A percentile compares a stretch with the other conserved stretches of the same genome.
Evolutionary conservation across 2,113 vertebrate genomes (phyloP).

Genomic region (Promerops cafer): DNA sequence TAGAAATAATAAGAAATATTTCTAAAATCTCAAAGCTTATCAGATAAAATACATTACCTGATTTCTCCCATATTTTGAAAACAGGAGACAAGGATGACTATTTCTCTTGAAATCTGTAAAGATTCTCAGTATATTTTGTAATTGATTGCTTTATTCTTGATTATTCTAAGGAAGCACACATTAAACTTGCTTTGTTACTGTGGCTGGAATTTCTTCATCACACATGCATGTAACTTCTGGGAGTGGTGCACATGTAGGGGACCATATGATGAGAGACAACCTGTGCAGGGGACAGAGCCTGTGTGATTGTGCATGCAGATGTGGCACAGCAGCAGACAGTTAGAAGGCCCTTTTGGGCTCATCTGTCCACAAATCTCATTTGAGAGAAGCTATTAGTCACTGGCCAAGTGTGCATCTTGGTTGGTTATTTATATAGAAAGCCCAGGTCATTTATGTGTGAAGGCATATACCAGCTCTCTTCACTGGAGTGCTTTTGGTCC

Average conservation of each 20-base stretch:
- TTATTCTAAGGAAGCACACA: background rate
- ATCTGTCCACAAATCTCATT: background rate
- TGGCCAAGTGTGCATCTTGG: background rate
- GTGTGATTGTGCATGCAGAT: background rate
- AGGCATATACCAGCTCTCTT: background rate
- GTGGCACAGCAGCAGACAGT: background rate
- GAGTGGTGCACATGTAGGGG: background rate
- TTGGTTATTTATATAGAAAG: background rate
- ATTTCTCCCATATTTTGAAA: background rate
- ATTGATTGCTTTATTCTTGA: background rate
- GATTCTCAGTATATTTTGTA: background rate
- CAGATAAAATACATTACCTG: background rate
- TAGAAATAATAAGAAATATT: background rate
- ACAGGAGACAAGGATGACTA: background rate
- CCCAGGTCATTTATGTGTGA: background rate
- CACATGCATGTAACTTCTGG: background rate
- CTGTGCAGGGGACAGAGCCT: background rate
- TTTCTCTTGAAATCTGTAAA: background rate
- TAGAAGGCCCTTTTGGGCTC: background rate
- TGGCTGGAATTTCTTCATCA: constrained; percentile 14
- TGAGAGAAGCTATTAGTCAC: background rate
- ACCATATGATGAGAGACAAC: background rate
- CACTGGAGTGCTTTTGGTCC: background rate
- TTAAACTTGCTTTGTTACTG: background rate
- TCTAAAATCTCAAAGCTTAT: background rate